These are phyloP conservation scores for Phyllopteryx taeniolatus DNA, from an alignment of 2,113 vertebrate species.

Conservation along the genomic window DNA sequence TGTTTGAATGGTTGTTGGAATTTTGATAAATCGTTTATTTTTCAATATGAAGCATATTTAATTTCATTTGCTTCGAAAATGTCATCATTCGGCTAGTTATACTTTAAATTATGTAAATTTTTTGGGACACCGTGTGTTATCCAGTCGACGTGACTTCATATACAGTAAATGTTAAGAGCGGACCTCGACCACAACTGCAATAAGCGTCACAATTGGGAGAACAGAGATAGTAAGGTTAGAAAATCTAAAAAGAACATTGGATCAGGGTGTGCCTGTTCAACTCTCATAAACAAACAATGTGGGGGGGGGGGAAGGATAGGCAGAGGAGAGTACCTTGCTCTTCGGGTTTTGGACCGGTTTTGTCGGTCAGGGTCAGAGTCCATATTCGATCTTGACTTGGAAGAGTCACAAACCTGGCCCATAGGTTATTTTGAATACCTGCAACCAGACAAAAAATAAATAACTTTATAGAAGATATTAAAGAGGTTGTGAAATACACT, in stretches of 20 bases:
- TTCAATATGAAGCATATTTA: too few relatives aligned
- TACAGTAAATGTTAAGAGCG: too few relatives aligned
- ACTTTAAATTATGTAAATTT: too few relatives aligned
- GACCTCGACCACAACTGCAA: too few relatives aligned
- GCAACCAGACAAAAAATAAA: not conserved
- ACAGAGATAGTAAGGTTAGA: not conserved
- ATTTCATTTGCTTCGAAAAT: too few relatives aligned
- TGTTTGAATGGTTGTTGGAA: too few relatives aligned
- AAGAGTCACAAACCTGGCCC: conserved; percentile 83
- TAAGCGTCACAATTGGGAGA: not conserved
- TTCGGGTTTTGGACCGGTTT: conserved; percentile 32
- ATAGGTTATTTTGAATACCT: conserved; percentile 85
- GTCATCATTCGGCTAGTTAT: too few relatives aligned
- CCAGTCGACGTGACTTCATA: too few relatives aligned
- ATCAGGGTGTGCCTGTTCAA: not conserved
- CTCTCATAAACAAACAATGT: not conserved
- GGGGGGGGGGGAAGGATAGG: not conserved
- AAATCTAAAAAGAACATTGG: not conserved
- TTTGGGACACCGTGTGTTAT: too few relatives aligned
- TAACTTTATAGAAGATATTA: not conserved
- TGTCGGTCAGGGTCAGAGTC: conserved; percentile 82
- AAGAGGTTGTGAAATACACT: not conserved
- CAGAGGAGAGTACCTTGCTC: conserved; percentile 40
- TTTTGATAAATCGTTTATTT: too few relatives aligned
- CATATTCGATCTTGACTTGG: conserved; percentile 83